Evolutionary conservation across 2,113 vertebrate genomes (phyloP), one percentile per base, ranked within the genome.

Genomic region (Egretta garzetta): DNA sequence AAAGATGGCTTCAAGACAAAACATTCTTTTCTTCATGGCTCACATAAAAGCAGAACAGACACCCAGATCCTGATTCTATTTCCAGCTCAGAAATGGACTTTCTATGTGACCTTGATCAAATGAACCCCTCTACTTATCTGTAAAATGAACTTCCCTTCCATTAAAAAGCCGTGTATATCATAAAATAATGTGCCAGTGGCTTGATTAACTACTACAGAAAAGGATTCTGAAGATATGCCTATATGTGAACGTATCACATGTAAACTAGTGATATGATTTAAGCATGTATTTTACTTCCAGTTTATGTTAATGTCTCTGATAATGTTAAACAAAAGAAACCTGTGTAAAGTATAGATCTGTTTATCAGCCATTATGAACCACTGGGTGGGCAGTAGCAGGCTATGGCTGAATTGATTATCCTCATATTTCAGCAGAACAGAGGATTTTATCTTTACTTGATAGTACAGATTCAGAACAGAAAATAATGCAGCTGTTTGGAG

Each of bases 91-190:
- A 90, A 87, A 62, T 73, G n/a, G 53, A 81, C 49, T 91, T 90
- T n/a, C 27, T 49, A 3, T 79, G 28, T 92, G 97, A 70, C 94
- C 80, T 98, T 97, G 97, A 97, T 97, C 70, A 83, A 80, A 81
- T 70, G 50, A 72, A 68, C 8, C 11, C 39, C 19, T 64, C 24
- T 58, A 41, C 39, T 85, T 88, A 52, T 12, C 79, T 83, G 58
- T 66, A 37, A 81, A 85, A 72, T 80, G 33, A 79, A 66, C 45
- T 86, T 94, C 56, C 26, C 21, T 88, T 91, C 23, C 10, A 27
- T 74, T 86, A 55, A 81, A 74, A 47, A 88, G 45, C 9, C 3
- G 1, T 20, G 19, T 32, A 9, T 41, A 43, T 75, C 0, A 8
- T 81, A 88, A 88, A 84, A 73, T 66, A 75, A 74, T 21, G 15